Evolutionary conservation across 2,888 invertebrate genomes (phyloP).

Genomic region (Aspidapion aeneum): DNA sequence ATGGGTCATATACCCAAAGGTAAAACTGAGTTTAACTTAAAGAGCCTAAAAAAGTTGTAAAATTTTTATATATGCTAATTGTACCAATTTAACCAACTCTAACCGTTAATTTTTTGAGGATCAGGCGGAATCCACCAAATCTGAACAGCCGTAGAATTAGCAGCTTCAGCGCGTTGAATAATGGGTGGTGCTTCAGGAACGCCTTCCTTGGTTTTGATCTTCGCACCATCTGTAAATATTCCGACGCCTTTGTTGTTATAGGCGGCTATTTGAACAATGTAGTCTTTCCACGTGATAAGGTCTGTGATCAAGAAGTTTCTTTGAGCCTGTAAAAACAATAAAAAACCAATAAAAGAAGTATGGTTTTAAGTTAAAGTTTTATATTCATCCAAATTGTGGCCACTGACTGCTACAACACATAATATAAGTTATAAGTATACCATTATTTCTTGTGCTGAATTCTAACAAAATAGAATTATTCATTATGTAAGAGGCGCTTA

Average conservation of each 20-base stretch:
- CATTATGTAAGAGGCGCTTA: too few relatives aligned
- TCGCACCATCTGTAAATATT: constrained; percentile 83
- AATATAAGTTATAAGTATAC: background rate
- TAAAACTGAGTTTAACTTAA: too few relatives aligned
- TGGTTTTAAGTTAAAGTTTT: background rate
- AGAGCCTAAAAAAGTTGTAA: too few relatives aligned
- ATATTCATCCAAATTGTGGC: too few relatives aligned
- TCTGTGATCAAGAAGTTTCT: constrained; percentile 88
- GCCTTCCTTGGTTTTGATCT: constrained; percentile 95
- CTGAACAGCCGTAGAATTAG: constrained; percentile 80
- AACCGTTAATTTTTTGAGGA: constrained; percentile 96
- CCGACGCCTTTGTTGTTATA: constrained; percentile 97
- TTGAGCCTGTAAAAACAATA: constrained; percentile 56
- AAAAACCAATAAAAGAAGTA: constrained; percentile 5
- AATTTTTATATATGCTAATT: too few relatives aligned
- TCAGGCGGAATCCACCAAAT: constrained; percentile 97
- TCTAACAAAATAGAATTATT: too few relatives aligned
- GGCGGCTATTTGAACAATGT: constrained; percentile 93
- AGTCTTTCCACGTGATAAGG: constrained; percentile 97
- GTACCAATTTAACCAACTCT: too few relatives aligned
- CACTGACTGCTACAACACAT: background rate
- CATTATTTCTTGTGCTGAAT: too few relatives aligned
- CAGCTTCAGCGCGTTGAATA: constrained; percentile 69
- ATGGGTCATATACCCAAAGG: too few relatives aligned
- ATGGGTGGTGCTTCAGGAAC: constrained; percentile 91